Conservation (phyloP, 2,113 vertebrate species). For the Rhizomys pruinosus region DNA sequence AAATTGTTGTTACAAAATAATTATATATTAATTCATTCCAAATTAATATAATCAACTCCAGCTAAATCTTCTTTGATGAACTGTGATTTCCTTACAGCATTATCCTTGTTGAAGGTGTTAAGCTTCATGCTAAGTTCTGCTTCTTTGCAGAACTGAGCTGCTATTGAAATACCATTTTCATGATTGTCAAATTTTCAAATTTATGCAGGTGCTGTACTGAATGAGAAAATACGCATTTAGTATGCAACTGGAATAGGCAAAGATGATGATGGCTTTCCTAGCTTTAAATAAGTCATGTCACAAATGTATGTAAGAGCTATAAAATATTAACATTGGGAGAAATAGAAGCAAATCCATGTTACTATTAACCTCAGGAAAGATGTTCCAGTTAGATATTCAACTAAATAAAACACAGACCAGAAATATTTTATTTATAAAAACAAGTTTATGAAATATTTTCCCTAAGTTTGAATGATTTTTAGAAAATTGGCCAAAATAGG, state of each 20-base stretch:
- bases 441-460: neutral
- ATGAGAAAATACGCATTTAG: slow-evolving; percentile 46
- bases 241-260: slow-evolving; percentile 38
- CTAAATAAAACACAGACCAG: neutral
- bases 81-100: slow-evolving; percentile 53
- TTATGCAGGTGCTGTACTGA: slow-evolving; percentile 42
- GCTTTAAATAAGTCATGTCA: slow-evolving; percentile 69
- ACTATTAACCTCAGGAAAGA: neutral
- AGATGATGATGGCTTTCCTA: slow-evolving; percentile 5
- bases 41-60: slow-evolving; percentile 18
- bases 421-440: neutral
- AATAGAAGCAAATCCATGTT: neutral
- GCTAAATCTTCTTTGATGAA: slow-evolving; percentile 43
- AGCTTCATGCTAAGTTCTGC: neutral
- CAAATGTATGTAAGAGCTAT: neutral
- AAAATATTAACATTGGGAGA: slow-evolving; percentile 40
- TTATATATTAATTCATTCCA: slow-evolving; percentile 36
- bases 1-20: neutral
- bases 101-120: slow-evolving; percentile 26
- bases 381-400: neutral
- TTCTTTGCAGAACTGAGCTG: slow-evolving; percentile 49
- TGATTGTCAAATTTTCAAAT: slow-evolving; percentile 69
- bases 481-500: neutral
- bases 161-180: slow-evolving; percentile 61
- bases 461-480: neutral